Conservation (phyloP, 2,113 vertebrate genomes). For the Heptranchias perlo region DNA sequence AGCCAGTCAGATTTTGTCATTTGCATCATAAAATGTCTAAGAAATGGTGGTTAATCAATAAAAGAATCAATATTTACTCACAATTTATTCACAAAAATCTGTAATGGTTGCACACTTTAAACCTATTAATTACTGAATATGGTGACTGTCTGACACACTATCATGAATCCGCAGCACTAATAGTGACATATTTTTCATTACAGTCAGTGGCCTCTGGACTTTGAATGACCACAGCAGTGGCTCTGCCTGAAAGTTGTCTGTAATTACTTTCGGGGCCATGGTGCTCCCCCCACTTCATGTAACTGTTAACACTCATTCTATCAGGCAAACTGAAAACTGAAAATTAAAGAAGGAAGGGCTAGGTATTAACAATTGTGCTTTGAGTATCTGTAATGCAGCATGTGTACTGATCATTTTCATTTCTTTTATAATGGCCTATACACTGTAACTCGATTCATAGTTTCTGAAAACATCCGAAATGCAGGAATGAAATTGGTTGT, state of each 20-base stretch:
- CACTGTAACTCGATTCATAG: not conserved
- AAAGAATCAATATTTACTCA: conserved; percentile 29
- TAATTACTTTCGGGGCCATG: conserved; percentile 16
- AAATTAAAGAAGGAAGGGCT: not conserved
- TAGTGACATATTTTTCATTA: conserved; percentile 34
- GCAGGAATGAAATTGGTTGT: not conserved
- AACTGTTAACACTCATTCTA: not conserved
- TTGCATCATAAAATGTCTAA: conserved; percentile 32
- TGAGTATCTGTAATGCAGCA: not conserved
- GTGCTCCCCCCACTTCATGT: not conserved
- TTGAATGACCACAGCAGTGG: conserved; percentile 29
- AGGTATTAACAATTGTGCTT: not conserved
- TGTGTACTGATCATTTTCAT: not conserved
- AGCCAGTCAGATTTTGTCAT: conserved; percentile 12
- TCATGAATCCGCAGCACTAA: conserved; percentile 3
- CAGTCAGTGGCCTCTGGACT: conserved; percentile 12
- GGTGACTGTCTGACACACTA: not conserved
- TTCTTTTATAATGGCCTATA: not conserved
- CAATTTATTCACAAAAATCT: conserved; percentile 37
- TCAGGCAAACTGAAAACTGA: not conserved
- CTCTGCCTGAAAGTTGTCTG: not conserved
- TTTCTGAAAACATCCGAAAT: not conserved
- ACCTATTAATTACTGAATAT: conserved; percentile 36
- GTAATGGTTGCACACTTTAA: conserved; percentile 36
- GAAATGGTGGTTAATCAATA: conserved; percentile 35